phyloP scores from a whole-genome alignment of 2,797 vertebrate species.

The Lacerta agilis region DNA sequence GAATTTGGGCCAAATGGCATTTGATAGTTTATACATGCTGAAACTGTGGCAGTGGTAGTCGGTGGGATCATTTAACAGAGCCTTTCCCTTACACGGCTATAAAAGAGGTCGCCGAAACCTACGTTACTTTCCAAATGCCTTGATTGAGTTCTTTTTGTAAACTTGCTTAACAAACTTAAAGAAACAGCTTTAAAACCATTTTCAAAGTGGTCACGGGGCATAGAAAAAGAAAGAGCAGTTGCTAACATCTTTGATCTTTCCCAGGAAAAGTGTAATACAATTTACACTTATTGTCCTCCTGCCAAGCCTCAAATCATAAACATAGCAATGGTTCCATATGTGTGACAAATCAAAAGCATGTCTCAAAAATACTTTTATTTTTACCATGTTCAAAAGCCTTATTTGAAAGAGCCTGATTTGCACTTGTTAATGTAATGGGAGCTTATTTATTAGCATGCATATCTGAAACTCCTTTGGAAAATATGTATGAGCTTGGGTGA shows the following conservation, averaged over 20 bases:
- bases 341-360: conserved; percentile 16
- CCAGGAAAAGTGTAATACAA: conserved; percentile 16
- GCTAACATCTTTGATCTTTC: conserved; percentile 12
- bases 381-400: not conserved
- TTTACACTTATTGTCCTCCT: conserved; percentile 38
- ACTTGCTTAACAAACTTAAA: conserved; percentile 14
- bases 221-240: not conserved
- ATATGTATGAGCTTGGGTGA: not conserved
- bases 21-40: not conserved
- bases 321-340: conserved; percentile 29
- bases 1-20: not conserved
- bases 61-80: not conserved
- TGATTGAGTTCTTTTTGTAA: not conserved
- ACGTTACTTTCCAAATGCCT: not conserved
- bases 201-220: not conserved
- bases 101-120: not conserved
- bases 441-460: conserved; percentile 21
- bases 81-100: not conserved
- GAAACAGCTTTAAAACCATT: not conserved
- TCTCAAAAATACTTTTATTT: conserved; percentile 33
- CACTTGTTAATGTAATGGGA: not conserved
- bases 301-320: conserved; percentile 6
- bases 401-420: not conserved
- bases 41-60: not conserved
- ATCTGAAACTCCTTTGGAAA: conserved; percentile 28